Conservation (phyloP, 1,140 invertebrate genomes). For the Hesperophylax magnus region DNA sequence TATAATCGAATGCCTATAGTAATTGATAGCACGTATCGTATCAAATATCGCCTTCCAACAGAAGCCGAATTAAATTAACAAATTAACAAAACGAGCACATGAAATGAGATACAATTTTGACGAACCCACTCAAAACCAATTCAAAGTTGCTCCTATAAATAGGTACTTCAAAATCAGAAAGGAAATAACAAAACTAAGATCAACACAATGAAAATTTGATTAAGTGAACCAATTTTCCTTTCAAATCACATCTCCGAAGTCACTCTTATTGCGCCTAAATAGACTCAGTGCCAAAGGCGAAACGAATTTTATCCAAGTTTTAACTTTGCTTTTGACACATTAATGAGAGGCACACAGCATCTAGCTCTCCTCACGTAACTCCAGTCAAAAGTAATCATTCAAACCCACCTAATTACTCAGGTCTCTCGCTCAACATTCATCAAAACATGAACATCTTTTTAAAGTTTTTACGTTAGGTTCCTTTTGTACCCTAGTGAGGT, state of each 20-base stretch:
- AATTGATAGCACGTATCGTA: too few species aligned
- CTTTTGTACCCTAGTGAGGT: too few species aligned
- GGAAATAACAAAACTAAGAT: too few species aligned
- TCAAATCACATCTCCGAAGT: conserved; percentile 3
- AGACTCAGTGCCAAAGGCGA: conserved; percentile 12
- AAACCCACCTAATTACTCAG: conserved; percentile 26
- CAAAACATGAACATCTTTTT: background rate
- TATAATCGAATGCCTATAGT: too few species aligned
- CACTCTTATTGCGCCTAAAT: background rate
- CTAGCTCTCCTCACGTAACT: conserved; percentile 32
- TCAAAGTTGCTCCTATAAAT: too few species aligned
- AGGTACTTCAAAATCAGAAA: too few species aligned
- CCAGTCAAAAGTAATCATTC: conserved; percentile 39
- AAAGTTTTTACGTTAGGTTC: background rate
- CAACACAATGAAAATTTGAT: too few species aligned
- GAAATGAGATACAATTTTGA: too few species aligned
- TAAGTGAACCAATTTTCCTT: conserved; percentile 1
- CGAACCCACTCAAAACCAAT: too few species aligned
- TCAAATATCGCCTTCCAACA: too few species aligned
- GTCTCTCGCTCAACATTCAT: conserved; percentile 27
- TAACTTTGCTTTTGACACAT: conserved; percentile 44
- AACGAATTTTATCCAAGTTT: conserved; percentile 30
- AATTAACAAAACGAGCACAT: too few species aligned
- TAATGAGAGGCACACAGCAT: conserved; percentile 35
- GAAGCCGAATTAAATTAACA: too few species aligned